A percentile compares a stretch with the other conserved stretches of the same genome.
phyloP scores from a whole-genome alignment of 2,797 vertebrate species.

The Melopsittacus undulatus region DNA sequence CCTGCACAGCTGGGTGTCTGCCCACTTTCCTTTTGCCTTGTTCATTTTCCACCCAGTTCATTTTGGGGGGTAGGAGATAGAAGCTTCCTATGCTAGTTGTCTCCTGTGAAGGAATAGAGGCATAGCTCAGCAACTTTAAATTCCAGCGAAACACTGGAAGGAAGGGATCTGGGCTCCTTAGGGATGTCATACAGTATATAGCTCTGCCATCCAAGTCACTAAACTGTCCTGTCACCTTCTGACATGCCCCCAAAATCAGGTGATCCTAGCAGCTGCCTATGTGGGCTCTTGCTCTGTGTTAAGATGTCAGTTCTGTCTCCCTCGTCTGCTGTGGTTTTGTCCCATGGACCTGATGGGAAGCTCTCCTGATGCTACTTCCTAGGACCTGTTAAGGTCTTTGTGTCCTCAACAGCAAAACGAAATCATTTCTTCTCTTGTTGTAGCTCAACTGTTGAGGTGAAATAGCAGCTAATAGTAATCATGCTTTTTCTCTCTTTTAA shows the following conservation, averaged over 20 bases:
- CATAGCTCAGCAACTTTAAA: neutral
- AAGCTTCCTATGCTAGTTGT: neutral
- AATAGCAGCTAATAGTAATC: neutral
- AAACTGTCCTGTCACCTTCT: neutral
- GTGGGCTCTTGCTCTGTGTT: neutral
- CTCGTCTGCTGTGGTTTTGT: accelerated
- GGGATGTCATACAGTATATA: accelerated
- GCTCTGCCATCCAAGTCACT: neutral
- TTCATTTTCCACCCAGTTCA: neutral
- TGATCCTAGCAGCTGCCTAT: neutral
- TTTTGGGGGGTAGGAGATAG: neutral
- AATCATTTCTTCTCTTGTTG: neutral
- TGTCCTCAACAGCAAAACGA: neutral
- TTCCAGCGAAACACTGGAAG: neutral
- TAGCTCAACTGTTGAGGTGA: neutral
- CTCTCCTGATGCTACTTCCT: neutral
- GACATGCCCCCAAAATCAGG: neutral
- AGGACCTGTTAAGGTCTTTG: neutral
- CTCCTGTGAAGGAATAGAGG: neutral
- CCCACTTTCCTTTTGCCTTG: neutral
- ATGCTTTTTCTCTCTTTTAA: neutral
- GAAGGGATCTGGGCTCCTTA: neutral
- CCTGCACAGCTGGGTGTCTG: neutral
- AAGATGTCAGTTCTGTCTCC: neutral
- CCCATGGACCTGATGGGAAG: neutral